Percentiles rank a stretch among this genome's conserved stretches.
phyloP scores from a whole-genome alignment of 2,888 invertebrate species.

The Melikaiella ostensackeni region DNA sequence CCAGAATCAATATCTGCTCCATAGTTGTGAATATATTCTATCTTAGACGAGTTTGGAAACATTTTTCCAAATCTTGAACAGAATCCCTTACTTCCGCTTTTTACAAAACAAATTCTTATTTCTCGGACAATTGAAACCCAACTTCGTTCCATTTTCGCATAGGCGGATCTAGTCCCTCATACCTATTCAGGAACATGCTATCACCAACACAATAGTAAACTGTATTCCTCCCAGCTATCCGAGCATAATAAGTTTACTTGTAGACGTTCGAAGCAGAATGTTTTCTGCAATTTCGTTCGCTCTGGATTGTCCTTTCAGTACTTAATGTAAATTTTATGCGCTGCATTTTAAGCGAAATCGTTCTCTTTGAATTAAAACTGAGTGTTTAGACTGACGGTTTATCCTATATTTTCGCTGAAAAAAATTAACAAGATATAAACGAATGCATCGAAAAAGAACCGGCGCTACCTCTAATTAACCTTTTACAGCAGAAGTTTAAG shows the following conservation, averaged over 20 bases:
- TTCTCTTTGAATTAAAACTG: too few relatives aligned
- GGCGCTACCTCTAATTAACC: too few relatives aligned
- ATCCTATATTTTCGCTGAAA: too few relatives aligned
- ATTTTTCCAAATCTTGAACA: not conserved
- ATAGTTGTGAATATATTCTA: not conserved
- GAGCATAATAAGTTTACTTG: not conserved
- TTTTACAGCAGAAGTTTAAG: too few relatives aligned
- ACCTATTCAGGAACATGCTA: not conserved
- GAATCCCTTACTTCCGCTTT: not conserved
- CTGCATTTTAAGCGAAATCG: too few relatives aligned
- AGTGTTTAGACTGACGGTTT: too few relatives aligned
- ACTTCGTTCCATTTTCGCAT: not conserved
- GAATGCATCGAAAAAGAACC: too few relatives aligned
- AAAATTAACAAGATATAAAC: too few relatives aligned
- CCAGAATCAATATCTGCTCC: not conserved
- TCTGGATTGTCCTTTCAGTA: not conserved
- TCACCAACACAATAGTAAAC: not conserved
- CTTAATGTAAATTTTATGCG: not conserved
- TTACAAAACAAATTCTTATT: not conserved
- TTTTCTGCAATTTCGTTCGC: not conserved
- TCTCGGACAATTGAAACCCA: not conserved
- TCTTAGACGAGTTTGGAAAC: not conserved
- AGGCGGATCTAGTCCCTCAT: not conserved
- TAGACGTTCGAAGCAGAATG: not conserved
- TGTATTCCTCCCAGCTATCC: not conserved